These are phyloP conservation scores for Vireo griseus DNA, from an alignment of 2,797 vertebrate species.

Conservation along the genomic window DNA sequence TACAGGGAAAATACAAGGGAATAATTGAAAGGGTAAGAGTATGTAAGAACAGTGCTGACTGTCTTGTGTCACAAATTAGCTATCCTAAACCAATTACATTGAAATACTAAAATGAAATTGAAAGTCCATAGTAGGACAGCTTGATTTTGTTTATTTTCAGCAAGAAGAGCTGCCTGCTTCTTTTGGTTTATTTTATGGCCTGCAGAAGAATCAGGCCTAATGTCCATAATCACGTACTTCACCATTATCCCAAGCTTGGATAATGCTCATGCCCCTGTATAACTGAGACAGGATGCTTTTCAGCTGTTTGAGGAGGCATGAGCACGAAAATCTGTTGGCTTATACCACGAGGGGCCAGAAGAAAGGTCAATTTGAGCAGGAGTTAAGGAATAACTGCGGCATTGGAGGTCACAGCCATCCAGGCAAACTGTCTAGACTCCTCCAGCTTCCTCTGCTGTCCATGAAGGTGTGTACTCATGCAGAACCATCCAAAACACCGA, in stretches of 20 bases:
- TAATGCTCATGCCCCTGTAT: background rate
- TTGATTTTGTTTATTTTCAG: background rate
- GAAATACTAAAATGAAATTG: background rate
- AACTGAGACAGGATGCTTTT: background rate
- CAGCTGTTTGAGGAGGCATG: background rate
- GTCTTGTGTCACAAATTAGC: slow-evolving; percentile 44
- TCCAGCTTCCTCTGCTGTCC: background rate
- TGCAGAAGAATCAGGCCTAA: background rate
- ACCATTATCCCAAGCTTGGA: background rate
- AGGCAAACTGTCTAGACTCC: background rate
- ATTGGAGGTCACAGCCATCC: background rate
- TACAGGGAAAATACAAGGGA: background rate
- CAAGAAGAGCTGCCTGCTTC: background rate
- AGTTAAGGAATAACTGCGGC: background rate
- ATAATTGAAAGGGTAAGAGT: slow-evolving; percentile 1
- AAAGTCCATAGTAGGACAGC: background rate
- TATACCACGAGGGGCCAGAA: background rate
- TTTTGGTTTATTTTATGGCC: background rate
- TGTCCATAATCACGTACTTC: background rate
- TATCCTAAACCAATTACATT: slow-evolving; percentile 7
- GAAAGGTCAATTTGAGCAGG: background rate
- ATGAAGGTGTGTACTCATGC: background rate
- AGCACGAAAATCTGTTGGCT: background rate
- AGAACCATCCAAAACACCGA: background rate
- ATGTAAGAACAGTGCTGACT: slow-evolving; percentile 20